A percentile compares a stretch with the other conserved stretches of the same genome.
These are phyloP conservation scores for Synanthedon formicaeformis DNA, from an alignment of 2,888 invertebrate genomes.

Conservation along the genomic window DNA sequence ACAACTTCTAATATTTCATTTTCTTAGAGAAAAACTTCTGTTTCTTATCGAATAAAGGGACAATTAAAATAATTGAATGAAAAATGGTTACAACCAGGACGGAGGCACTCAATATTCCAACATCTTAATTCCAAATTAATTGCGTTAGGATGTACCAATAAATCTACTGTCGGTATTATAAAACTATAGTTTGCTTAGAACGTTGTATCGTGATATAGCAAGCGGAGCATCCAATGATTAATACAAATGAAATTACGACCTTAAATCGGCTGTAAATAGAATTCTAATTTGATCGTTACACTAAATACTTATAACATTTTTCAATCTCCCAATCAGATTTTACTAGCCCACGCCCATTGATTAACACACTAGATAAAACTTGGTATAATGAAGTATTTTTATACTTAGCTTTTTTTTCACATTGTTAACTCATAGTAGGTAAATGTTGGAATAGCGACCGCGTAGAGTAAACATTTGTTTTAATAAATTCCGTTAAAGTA, in stretches of 20 bases:
- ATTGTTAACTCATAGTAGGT: slow-evolving; percentile 44
- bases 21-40: slow-evolving; percentile 1
- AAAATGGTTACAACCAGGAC: slow-evolving; percentile 11
- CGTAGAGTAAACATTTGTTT: too few species aligned
- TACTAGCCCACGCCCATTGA: slow-evolving; percentile 58
- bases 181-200: slow-evolving; percentile 45
- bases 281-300: neutral
- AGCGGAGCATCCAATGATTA: slow-evolving; percentile 7
- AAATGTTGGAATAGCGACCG: neutral
- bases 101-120: slow-evolving; percentile 25
- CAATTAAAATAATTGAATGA: slow-evolving; percentile 3
- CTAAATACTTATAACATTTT: slow-evolving; percentile 14
- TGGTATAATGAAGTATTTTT: slow-evolving; percentile 61
- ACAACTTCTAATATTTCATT: slow-evolving; percentile 1
- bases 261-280: slow-evolving; percentile 6
- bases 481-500: too few species aligned
- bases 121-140: slow-evolving; percentile 53
- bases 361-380: slow-evolving; percentile 55
- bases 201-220: slow-evolving; percentile 14
- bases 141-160: slow-evolving; percentile 47
- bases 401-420: slow-evolving; percentile 52
- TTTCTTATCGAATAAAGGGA: slow-evolving; percentile 4
- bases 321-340: slow-evolving; percentile 25
- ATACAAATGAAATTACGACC: slow-evolving; percentile 11
- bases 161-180: slow-evolving; percentile 46